Base-by-base conservation (phyloP, 2,797 vertebrate genomes). In the Schizopygopsis malacanthus region DNA sequence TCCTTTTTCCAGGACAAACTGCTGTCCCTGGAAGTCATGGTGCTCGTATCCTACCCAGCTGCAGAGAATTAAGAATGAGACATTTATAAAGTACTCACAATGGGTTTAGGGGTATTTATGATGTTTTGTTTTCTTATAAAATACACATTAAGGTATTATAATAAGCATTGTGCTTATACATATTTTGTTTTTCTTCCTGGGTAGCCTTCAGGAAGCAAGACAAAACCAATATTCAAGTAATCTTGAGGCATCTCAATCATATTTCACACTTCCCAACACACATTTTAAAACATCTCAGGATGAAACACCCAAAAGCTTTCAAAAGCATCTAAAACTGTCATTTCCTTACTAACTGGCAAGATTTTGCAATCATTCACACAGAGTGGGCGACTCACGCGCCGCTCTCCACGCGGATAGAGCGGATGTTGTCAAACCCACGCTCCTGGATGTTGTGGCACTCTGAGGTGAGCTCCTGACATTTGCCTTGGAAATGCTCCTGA, bases 391-490 rank as follows among this genome's bases (percentile, higher is more conserved):
- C 93, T 95, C 92, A 95, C 91, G 91, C 92, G 91, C 93, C 94
- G 87, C 93, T 93, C 92, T 94, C 93, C 91, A 93, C 92, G 84
- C 91, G 80, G 90, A 95, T 90, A 85, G 94, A 94, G 82, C 93
- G 92, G 90, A 95, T 93, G 92, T 93, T 93, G 92, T 94, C 93
- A 87, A 95, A 88, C 88, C 94, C 92, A 20, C 94, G 94, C 87
- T 93, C 70, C 22, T 93, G 85, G 90, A 95, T 94, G 93, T 92
- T 95, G 86, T 92, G 92, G 92, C 93, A 95, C 88, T 94, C 93
- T 0, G 69, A 85, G 69, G 91, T 95, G 89, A 94, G 93, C 89
- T 95, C 93, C 90, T 91, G 69, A 84, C 89, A 92, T 87, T 88
- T 92, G 67, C 93, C 93, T 90, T 94, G 94, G 92, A 94, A 94